These are phyloP conservation scores for Dallia pectoralis DNA, from an alignment of 2,797 vertebrate genomes.

Conservation along the genomic window DNA sequence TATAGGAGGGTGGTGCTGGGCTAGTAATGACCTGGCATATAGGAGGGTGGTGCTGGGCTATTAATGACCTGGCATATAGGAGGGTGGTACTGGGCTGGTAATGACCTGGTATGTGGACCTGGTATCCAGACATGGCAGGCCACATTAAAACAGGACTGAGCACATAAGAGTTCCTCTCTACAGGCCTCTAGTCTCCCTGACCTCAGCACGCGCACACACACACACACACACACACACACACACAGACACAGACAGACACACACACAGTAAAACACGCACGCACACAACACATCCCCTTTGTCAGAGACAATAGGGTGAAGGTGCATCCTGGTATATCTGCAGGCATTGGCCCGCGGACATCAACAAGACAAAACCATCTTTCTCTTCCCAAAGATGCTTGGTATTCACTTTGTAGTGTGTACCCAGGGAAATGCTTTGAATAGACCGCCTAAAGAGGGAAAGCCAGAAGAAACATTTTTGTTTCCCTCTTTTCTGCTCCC, in stretches of 20 bases:
- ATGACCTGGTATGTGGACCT: constrained; percentile 1
- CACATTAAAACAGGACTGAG: not conserved
- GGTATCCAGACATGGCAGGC: constrained; percentile 7
- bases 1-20: not conserved
- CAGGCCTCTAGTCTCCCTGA: not conserved
- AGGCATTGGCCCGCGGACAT: constrained; percentile 68
- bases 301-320: constrained; percentile 33
- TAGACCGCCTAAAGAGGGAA: constrained; percentile 65
- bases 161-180: constrained; percentile 2
- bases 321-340: constrained; percentile 52
- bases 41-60: not conserved
- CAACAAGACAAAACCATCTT: constrained; percentile 57
- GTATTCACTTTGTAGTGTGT: constrained; percentile 75
- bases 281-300: constrained; percentile 29
- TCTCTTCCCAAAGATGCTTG: constrained; percentile 64
- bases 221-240: not conserved
- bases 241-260: constrained; percentile 7
- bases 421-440: constrained; percentile 58
- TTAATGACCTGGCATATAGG: too few relatives aligned
- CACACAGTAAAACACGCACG: constrained; percentile 2
- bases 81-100: not conserved
- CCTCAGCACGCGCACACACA: not conserved
- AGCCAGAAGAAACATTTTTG: constrained; percentile 64
- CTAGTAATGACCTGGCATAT: too few relatives aligned
- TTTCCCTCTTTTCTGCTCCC: constrained; percentile 27